A percentile compares a stretch with the other conserved stretches of the same genome.
Conservation (phyloP, 2,797 vertebrate species). For the Schizopygopsis pylzovi region DNA sequence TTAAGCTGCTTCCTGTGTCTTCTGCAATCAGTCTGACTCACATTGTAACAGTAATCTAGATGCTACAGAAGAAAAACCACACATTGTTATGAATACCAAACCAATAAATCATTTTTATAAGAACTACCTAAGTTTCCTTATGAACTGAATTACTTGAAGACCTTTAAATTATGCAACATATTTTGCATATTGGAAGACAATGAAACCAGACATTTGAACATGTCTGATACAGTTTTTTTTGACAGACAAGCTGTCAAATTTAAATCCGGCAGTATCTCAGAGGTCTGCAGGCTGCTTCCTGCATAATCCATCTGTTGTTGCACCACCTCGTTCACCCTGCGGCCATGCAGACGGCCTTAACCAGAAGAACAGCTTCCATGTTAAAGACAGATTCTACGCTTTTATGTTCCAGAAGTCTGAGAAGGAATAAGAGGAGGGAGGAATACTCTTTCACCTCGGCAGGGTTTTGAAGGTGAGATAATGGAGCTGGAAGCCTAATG, state of each 20-base stretch:
- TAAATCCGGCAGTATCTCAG: neutral
- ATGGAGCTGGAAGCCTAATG: conserved; percentile 68
- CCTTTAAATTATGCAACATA: conserved; percentile 14
- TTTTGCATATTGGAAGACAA: neutral
- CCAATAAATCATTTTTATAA: neutral
- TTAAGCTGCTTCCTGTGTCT: neutral
- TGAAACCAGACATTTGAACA: neutral
- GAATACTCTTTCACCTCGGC: conserved; percentile 52
- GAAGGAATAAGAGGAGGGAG: conserved; percentile 43
- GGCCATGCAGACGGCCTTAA: conserved; percentile 4
- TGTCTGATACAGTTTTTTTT: no score
- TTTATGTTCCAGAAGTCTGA: conserved; percentile 59
- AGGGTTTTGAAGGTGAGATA: conserved; percentile 67
- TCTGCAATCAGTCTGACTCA: neutral
- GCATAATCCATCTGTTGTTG: no score
- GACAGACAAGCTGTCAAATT: neutral
- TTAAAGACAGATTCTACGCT: neutral
- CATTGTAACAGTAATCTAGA: neutral
- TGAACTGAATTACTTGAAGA: neutral
- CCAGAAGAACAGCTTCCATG: conserved; percentile 15
- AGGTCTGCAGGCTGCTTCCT: neutral
- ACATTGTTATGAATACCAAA: neutral
- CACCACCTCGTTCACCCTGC: conserved; percentile 1
- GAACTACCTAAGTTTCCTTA: neutral
- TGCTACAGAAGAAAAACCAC: neutral